These are phyloP conservation scores for Drosophila colorata DNA, from an alignment of 2,888 invertebrate species.

Conservation along the genomic window DNA sequence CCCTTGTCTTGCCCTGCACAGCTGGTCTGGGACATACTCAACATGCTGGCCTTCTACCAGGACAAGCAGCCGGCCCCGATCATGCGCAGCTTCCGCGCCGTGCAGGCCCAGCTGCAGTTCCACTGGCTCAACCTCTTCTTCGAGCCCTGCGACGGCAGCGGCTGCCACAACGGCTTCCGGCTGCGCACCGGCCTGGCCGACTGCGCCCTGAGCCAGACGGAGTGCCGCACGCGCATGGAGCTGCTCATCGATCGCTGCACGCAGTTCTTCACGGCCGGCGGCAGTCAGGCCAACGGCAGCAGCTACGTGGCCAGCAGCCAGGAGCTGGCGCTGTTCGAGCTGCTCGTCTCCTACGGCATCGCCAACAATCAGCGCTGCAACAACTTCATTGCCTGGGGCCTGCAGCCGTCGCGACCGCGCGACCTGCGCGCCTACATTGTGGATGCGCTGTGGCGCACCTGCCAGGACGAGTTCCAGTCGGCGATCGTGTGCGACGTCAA, in stretches of 20 bases:
- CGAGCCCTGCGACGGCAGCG: constrained; percentile 47
- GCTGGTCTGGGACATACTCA: constrained; percentile 85
- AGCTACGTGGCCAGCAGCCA: constrained; percentile 75
- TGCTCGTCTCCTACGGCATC: constrained; percentile 82
- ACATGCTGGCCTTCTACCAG: constrained; percentile 83
- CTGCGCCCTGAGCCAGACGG: constrained; percentile 74
- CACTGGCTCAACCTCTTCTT: constrained; percentile 82
- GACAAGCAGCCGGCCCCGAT: constrained; percentile 78
- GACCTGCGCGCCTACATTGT: constrained; percentile 83
- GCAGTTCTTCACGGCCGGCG: constrained; percentile 82
- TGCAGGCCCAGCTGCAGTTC: constrained; percentile 81
- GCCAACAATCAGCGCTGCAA: constrained; percentile 83
- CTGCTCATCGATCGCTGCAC: constrained; percentile 83
- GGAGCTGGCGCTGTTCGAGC: constrained; percentile 83
- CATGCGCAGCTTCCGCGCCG: constrained; percentile 80
- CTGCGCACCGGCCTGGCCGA: constrained; percentile 62
- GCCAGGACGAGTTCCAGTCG: constrained; percentile 74
- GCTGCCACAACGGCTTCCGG: constrained; percentile 25
- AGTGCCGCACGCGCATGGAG: constrained; percentile 83
- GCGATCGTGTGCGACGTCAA: constrained; percentile 84
- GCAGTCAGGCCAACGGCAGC: constrained; percentile 45
- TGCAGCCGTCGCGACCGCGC: constrained; percentile 81
- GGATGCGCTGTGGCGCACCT: constrained; percentile 76
- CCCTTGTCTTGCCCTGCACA: constrained; percentile 39
- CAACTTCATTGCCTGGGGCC: constrained; percentile 85